Conservation (phyloP, 2,797 vertebrate genomes). For the Chrosomus eos region DNA sequence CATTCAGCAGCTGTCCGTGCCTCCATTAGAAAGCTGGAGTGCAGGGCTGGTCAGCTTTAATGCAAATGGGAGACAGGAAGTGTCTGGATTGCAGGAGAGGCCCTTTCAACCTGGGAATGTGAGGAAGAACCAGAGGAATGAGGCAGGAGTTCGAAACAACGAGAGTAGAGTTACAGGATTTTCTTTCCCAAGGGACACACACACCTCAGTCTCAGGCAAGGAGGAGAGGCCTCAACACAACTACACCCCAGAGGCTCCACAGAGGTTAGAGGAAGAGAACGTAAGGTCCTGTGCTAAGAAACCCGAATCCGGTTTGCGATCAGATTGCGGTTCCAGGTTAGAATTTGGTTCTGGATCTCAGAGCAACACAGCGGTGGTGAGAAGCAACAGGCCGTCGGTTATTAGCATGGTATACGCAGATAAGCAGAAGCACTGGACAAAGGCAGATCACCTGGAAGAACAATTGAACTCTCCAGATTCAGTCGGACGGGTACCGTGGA, state of each 20-base stretch:
- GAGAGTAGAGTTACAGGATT: slow-evolving; percentile 30
- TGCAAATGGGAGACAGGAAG: background rate
- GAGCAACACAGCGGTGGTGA: background rate
- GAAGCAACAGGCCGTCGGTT: slow-evolving; percentile 45
- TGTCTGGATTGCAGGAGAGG: slow-evolving; percentile 7
- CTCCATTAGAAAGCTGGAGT: slow-evolving; percentile 68
- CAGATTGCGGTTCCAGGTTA: slow-evolving; percentile 17
- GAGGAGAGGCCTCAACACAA: background rate
- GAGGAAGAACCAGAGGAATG: slow-evolving; percentile 37
- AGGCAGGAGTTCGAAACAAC: slow-evolving; percentile 20
- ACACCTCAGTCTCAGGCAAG: slow-evolving; percentile 22
- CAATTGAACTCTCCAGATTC: slow-evolving; percentile 27
- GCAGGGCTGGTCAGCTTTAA: slow-evolving; percentile 52
- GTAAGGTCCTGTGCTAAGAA: slow-evolving; percentile 5
- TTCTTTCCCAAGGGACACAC: slow-evolving; percentile 31
- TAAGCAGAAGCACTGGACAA: slow-evolving; percentile 32
- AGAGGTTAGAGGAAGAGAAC: background rate
- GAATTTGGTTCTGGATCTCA: slow-evolving; percentile 32
- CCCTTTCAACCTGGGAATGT: slow-evolving; percentile 18
- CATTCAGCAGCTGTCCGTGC: slow-evolving; percentile 68
- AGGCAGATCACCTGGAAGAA: slow-evolving; percentile 4
- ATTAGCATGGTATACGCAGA: slow-evolving; percentile 54
- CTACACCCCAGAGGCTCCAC: slow-evolving; percentile 6
- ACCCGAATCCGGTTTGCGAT: slow-evolving; percentile 19
- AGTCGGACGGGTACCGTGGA: slow-evolving; percentile 12